Conservation (phyloP, 2,888 invertebrate species). For the Drosophila prostipennis region DNA sequence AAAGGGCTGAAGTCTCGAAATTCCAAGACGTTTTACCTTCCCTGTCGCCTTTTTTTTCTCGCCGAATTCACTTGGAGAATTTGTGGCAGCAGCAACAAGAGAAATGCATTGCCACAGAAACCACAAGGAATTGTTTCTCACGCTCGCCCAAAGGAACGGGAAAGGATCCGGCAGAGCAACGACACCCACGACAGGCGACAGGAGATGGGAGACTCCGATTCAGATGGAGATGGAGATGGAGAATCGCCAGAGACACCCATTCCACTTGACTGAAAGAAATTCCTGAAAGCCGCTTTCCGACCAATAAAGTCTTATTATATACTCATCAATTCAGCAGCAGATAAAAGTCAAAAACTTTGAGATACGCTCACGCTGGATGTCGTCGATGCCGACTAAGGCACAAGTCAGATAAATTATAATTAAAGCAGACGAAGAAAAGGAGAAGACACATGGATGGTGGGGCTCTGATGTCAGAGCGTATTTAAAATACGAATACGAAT, state of each 20-base stretch:
- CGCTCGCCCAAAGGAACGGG: slow-evolving; percentile 67
- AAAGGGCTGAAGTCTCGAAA: slow-evolving; percentile 68
- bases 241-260: slow-evolving; percentile 5
- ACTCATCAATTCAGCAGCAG: slow-evolving; percentile 81
- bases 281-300: slow-evolving; percentile 64
- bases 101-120: slow-evolving; percentile 73
- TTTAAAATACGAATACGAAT: slow-evolving; percentile 76
- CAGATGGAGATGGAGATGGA: neutral
- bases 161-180: slow-evolving; percentile 1
- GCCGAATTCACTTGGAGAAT: slow-evolving; percentile 68
- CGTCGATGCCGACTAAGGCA: slow-evolving; percentile 55
- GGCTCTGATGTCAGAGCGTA: slow-evolving; percentile 80
- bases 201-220: slow-evolving; percentile 5
- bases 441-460: slow-evolving; percentile 34
- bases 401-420: slow-evolving; percentile 80
- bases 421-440: slow-evolving; percentile 75
- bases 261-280: slow-evolving; percentile 47
- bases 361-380: slow-evolving; percentile 71
- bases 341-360: slow-evolving; percentile 81
- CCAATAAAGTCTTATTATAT: slow-evolving; percentile 81
- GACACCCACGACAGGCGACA: slow-evolving; percentile 40
- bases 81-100: slow-evolving; percentile 76
- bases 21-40: slow-evolving; percentile 73
- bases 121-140: slow-evolving; percentile 63
- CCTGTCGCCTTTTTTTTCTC: neutral